Evolutionary conservation across 2,113 vertebrate species (phyloP).

Genomic region (Pseudorectes ferrugineus): DNA sequence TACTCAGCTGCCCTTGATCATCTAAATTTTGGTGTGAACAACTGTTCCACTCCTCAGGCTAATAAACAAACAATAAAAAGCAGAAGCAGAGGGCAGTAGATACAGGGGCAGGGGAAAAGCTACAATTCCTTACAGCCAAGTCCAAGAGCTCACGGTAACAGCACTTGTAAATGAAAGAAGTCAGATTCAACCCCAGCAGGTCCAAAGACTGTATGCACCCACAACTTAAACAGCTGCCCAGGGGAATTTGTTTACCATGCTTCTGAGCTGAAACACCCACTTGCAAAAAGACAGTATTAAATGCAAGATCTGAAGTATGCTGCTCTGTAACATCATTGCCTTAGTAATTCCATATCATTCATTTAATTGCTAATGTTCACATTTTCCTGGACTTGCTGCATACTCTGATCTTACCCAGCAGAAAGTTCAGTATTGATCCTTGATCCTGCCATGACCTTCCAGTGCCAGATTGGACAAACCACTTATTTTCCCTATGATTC

Average conservation of each 20-base stretch:
- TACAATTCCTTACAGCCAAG: not conserved
- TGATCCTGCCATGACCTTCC: not conserved
- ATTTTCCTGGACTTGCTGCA: not conserved
- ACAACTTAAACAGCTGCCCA: not conserved
- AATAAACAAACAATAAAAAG: not conserved
- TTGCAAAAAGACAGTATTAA: not conserved
- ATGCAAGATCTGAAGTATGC: not conserved
- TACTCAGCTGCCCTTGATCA: not conserved
- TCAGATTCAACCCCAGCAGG: not conserved
- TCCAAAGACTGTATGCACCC: not conserved
- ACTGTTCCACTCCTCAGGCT: not conserved
- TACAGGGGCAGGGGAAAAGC: not conserved
- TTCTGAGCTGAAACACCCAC: not conserved
- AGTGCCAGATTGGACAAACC: not conserved
- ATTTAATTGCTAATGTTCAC: not conserved
- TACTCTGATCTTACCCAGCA: not conserved
- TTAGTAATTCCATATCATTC: not conserved
- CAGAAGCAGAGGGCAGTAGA: not conserved
- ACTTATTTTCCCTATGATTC: not conserved
- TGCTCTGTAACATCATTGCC: not conserved
- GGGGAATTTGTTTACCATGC: not conserved
- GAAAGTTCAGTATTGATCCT: not conserved
- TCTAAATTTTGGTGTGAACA: not conserved
- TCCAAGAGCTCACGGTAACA: accelerated
- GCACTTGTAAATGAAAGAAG: not conserved